Evolutionary conservation across 2,888 invertebrate genomes (phyloP).

Genomic region (Tachina lurida): DNA sequence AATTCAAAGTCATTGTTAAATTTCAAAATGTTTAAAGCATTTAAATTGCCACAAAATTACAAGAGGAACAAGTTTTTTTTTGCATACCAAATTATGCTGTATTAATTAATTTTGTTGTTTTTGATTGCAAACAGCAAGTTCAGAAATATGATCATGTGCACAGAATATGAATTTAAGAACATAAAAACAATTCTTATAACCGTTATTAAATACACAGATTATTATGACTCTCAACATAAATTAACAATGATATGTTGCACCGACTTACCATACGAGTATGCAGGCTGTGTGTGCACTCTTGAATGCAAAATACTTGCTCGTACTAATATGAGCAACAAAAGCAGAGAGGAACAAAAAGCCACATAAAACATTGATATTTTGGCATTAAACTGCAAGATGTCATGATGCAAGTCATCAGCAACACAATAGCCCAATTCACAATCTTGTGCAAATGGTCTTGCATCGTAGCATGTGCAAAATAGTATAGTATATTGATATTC

Average conservation of each 20-base stretch:
- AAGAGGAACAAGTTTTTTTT: constrained; percentile 48
- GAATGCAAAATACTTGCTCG: constrained; percentile 56
- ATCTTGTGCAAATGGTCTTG: too few species aligned
- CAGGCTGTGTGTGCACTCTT: not conserved
- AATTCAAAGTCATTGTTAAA: constrained; percentile 44
- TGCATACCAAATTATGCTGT: constrained; percentile 45
- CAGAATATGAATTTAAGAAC: constrained; percentile 16
- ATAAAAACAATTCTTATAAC: constrained; percentile 51
- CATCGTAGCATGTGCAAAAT: too few species aligned
- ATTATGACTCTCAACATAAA: constrained; percentile 56
- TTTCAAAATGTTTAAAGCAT: constrained; percentile 42
- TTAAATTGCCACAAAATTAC: constrained; percentile 49
- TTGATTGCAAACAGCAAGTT: constrained; percentile 43
- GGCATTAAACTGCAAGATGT: constrained; percentile 64
- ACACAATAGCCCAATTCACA: too few species aligned
- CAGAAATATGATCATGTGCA: constrained; percentile 36
- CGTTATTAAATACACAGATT: constrained; percentile 58
- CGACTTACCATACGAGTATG: constrained; percentile 2
- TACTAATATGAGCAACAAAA: constrained; percentile 18
- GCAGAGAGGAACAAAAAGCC: not conserved
- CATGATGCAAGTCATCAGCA: constrained; percentile 58
- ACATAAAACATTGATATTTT: constrained; percentile 48
- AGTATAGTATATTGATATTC: too few species aligned
- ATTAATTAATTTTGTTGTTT: constrained; percentile 1
- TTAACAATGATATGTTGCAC: constrained; percentile 46